These are phyloP conservation scores for Perizoma affinitatum DNA, from an alignment of 2,888 invertebrate species.

Conservation along the genomic window DNA sequence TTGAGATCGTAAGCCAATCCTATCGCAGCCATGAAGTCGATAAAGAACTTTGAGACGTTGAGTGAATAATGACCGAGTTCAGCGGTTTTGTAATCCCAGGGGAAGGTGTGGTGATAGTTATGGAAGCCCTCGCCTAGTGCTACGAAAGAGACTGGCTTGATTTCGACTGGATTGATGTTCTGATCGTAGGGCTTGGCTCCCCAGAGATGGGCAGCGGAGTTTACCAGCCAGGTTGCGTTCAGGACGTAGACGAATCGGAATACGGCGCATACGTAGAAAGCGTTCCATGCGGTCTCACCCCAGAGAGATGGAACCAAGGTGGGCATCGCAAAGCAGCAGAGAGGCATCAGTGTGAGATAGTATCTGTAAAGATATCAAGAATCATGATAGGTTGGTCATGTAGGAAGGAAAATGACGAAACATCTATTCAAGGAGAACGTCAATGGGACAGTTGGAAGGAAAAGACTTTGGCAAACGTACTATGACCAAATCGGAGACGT, in stretches of 20 bases:
- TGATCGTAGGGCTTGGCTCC: constrained; percentile 90
- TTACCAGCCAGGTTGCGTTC: constrained; percentile 95
- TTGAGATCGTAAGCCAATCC: constrained; percentile 95
- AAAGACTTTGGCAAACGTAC: too few relatives aligned
- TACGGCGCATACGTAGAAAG: constrained; percentile 87
- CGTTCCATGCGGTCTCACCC: constrained; percentile 88
- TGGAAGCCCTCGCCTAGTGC: constrained; percentile 93
- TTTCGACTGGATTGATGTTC: constrained; percentile 89
- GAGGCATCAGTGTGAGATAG: constrained; percentile 89
- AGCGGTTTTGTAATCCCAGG: constrained; percentile 93
- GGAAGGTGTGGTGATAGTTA: constrained; percentile 94
- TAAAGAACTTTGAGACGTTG: constrained; percentile 90
- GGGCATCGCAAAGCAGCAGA: constrained; percentile 91
- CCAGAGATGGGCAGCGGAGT: constrained; percentile 93
- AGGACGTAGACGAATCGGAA: constrained; percentile 91
- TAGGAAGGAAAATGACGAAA: too few relatives aligned
- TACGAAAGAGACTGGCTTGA: constrained; percentile 85
- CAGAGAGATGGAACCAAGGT: constrained; percentile 89
- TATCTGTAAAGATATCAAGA: constrained; percentile 76
- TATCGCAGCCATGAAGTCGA: constrained; percentile 90
- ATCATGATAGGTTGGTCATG: too few relatives aligned
- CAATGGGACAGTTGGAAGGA: too few relatives aligned
- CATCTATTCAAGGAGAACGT: too few relatives aligned
- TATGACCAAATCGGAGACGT: too few relatives aligned
- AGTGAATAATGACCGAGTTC: constrained; percentile 88